A percentile compares a stretch with the other conserved stretches of the same genome.
Evolutionary conservation across 2,113 vertebrate species (phyloP).

Genomic region (Tursiops truncatus): DNA sequence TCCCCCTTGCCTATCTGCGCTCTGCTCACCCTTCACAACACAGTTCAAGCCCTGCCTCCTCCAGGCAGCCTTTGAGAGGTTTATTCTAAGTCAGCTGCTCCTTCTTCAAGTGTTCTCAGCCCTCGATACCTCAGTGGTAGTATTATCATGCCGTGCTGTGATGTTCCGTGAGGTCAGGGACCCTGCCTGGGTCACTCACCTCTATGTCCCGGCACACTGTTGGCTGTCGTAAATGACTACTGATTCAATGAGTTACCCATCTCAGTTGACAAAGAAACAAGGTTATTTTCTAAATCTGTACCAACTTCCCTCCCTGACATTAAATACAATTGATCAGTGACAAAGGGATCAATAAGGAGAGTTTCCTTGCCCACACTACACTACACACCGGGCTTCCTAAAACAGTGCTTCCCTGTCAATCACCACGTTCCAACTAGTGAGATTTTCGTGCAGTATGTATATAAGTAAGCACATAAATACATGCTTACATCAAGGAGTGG

Average conservation of each 20-base stretch:
- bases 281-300: background rate
- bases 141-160: background rate
- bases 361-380: background rate
- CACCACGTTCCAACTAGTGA: background rate
- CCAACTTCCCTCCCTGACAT: background rate
- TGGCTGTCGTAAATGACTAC: background rate
- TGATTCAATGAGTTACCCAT: background rate
- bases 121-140: background rate
- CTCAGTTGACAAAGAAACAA: constrained; percentile 10
- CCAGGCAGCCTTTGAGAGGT: background rate
- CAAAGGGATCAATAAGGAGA: background rate
- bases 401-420: background rate
- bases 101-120: background rate
- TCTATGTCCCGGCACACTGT: background rate
- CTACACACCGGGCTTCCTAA: background rate
- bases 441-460: background rate
- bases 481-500: background rate
- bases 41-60: background rate
- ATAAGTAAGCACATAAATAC: background rate
- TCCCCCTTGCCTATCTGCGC: background rate
- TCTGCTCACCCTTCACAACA: background rate
- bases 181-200: background rate
- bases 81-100: background rate
- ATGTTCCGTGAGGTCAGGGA: background rate
- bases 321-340: background rate